phyloP scores from a whole-genome alignment of 2,797 vertebrate genomes.

The Gallinago solitaria region DNA sequence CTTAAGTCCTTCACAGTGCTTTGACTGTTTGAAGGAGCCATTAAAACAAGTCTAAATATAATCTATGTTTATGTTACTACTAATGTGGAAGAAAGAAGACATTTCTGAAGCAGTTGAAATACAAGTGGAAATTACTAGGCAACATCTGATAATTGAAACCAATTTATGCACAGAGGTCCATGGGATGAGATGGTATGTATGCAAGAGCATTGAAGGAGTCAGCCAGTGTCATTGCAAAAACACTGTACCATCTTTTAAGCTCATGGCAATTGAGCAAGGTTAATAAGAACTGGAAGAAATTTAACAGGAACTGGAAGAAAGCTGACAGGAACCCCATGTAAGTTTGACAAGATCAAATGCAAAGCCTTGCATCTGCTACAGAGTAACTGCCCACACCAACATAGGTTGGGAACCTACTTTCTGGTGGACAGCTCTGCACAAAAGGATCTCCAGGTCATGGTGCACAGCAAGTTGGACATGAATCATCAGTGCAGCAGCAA shows the following conservation, averaged over 20 bases:
- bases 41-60: neutral
- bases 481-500: neutral
- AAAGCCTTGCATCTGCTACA: neutral
- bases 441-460: neutral
- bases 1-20: neutral
- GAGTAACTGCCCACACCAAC: neutral
- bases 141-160: neutral
- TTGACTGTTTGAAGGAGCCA: neutral
- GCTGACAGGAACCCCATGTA: neutral
- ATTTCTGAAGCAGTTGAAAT: neutral
- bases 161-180: fast-evolving
- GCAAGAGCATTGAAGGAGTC: fast-evolving
- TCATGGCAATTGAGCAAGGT: neutral
- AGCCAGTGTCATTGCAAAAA: neutral
- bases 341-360: neutral
- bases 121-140: neutral
- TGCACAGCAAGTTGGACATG: neutral
- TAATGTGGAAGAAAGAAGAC: neutral
- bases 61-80: neutral
- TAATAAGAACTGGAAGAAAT: neutral
- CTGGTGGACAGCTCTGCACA: neutral
- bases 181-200: neutral
- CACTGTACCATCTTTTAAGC: neutral
- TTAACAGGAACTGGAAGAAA: neutral
- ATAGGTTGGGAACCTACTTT: neutral